Evolutionary conservation across 2,113 vertebrate species (phyloP).

Genomic region (Cariama cristata): DNA sequence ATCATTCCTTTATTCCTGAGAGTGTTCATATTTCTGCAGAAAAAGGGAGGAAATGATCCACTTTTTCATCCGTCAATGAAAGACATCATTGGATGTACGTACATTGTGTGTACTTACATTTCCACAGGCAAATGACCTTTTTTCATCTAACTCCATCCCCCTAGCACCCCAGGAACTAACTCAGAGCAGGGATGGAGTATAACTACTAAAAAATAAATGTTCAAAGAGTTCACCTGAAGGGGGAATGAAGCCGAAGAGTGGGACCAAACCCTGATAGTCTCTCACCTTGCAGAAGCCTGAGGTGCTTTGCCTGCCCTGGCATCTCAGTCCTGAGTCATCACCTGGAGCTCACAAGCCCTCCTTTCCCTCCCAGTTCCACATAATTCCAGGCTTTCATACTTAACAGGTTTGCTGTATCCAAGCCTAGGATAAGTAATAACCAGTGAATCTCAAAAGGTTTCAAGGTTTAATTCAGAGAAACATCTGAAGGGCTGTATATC

Average conservation of each 20-base stretch:
- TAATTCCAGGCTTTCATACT: not conserved
- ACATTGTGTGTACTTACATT: not conserved
- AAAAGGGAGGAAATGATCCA: not conserved
- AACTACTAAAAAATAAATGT: not conserved
- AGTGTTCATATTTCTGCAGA: not conserved
- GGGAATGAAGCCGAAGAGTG: not conserved
- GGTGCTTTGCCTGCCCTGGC: not conserved
- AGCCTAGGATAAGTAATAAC: not conserved
- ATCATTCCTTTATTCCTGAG: not conserved
- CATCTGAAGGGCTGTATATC: not conserved
- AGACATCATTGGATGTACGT: not conserved
- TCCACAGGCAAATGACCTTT: not conserved
- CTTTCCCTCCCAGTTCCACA: not conserved
- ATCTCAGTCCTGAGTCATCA: not conserved
- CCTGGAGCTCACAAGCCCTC: not conserved
- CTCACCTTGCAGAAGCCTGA: not conserved
- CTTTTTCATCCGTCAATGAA: not conserved
- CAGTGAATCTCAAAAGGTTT: not conserved
- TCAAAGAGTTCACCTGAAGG: not conserved
- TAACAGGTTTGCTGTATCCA: not conserved
- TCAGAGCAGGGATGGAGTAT: not conserved
- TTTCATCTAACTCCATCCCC: not conserved
- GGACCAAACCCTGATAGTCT: not conserved
- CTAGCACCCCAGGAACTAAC: not conserved
- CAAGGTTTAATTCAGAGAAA: constrained; percentile 25